Conservation (phyloP, 2,797 vertebrate species). For the Tapera naevia region DNA sequence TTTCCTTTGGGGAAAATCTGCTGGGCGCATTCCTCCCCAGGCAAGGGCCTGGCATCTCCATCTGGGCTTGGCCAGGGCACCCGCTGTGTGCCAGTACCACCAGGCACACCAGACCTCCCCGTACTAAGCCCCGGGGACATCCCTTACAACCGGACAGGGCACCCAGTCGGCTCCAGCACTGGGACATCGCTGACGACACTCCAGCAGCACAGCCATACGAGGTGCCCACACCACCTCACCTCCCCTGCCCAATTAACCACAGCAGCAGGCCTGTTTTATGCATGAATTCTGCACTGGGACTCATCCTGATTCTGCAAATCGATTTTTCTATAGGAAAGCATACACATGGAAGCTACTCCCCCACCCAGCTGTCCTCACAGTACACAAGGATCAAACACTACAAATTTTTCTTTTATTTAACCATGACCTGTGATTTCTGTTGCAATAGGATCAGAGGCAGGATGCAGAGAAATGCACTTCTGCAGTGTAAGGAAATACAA, state of each 20-base stretch:
- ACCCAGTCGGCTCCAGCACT: background rate
- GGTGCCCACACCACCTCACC: accelerated
- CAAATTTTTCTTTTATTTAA: background rate
- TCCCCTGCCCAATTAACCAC: background rate
- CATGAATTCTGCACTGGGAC: accelerated
- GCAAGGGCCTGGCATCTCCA: background rate
- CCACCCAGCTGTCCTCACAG: background rate
- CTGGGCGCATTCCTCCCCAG: constrained; percentile 32
- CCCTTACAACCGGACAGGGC: background rate
- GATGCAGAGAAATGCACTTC: background rate
- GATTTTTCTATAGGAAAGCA: background rate
- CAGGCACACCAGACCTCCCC: background rate
- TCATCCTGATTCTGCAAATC: background rate
- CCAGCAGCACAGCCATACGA: background rate
- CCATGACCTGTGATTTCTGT: background rate
- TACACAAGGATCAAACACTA: background rate
- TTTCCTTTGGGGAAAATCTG: constrained; percentile 62
- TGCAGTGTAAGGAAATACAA: background rate
- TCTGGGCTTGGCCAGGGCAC: background rate
- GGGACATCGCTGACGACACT: accelerated
- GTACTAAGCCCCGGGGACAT: accelerated
- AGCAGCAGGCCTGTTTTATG: accelerated
- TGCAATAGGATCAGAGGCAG: background rate
- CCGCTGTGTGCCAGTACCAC: accelerated
- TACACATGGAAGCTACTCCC: background rate